phyloP scores from a whole-genome alignment of 2,797 vertebrate genomes.

The Vireo griseus region DNA sequence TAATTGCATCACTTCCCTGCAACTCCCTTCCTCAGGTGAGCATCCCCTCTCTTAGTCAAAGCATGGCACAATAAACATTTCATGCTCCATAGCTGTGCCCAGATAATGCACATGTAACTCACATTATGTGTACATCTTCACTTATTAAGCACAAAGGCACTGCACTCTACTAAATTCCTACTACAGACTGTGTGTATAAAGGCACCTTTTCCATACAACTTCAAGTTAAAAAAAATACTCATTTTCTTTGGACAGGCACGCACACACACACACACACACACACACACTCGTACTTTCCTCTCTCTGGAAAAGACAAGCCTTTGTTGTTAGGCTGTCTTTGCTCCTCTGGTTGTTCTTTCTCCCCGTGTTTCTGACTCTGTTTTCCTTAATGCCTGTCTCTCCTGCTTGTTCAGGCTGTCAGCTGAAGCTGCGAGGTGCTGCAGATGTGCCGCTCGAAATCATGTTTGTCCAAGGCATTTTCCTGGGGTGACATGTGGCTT shows the following conservation, averaged over 20 bases:
- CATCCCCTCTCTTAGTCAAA: not conserved
- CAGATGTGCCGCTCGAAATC: not conserved
- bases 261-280: not conserved
- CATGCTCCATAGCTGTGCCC: not conserved
- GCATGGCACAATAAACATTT: not conserved
- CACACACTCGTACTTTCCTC: not conserved
- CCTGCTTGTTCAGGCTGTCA: not conserved
- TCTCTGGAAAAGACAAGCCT: not conserved
- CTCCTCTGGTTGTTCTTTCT: not conserved
- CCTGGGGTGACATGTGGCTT: fast-evolving
- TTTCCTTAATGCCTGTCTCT: not conserved
- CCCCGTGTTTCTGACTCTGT: not conserved
- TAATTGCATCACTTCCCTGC: not conserved
- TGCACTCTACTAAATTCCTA: not conserved
- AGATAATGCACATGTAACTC: not conserved
- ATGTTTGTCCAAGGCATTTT: not conserved
- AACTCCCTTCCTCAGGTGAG: not conserved
- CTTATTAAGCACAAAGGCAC: not conserved
- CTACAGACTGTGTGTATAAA: not conserved
- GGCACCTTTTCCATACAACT: not conserved
- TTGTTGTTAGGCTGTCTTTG: not conserved
- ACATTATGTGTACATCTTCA: fast-evolving
- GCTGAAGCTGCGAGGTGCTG: not conserved
- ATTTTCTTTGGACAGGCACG: not conserved
- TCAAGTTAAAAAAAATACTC: not conserved